These are phyloP conservation scores for Psettodes erumei DNA, from an alignment of 2,113 vertebrate genomes.

Conservation along the genomic window DNA sequence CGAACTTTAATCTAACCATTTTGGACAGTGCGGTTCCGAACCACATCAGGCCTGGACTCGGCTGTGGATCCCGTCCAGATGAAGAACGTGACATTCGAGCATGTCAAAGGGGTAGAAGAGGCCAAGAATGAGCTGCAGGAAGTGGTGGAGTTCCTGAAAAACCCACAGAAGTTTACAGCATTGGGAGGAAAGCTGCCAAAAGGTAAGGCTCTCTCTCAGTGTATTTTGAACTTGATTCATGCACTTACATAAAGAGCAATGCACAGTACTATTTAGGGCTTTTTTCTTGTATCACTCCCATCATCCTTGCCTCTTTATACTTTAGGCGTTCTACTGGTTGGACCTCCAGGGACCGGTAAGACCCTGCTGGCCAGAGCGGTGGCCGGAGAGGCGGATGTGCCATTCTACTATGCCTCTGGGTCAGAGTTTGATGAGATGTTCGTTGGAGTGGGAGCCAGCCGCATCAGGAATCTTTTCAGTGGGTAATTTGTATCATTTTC, in stretches of 20 bases:
- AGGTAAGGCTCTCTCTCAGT: constrained; percentile 78
- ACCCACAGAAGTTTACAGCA: constrained; percentile 95
- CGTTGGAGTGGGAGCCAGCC: constrained; percentile 96
- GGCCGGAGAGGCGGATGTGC: constrained; percentile 96
- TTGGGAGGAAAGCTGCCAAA: constrained; percentile 98
- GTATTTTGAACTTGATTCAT: not conserved
- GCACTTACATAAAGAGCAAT: not conserved
- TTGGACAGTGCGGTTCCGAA: constrained; percentile 94
- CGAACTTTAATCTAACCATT: constrained; percentile 82
- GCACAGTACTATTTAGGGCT: not conserved
- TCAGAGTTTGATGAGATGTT: constrained; percentile 99
- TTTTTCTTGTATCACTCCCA: not conserved
- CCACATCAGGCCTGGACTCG: constrained; percentile 94
- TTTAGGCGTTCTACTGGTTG: constrained; percentile 92
- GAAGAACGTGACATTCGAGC: constrained; percentile 99
- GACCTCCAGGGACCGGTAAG: constrained; percentile 97
- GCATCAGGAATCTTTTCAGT: constrained; percentile 98
- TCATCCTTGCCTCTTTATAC: not conserved
- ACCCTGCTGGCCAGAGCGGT: constrained; percentile 96
- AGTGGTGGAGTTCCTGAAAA: constrained; percentile 97
- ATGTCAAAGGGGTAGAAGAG: constrained; percentile 97
- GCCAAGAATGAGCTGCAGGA: constrained; percentile 98
- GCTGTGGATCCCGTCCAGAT: constrained; percentile 95
- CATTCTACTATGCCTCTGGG: constrained; percentile 97
- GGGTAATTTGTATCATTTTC: constrained; percentile 54